Evolutionary conservation across 2,113 vertebrate species (phyloP), one percentile per base, ranked within the genome.

Genomic region (Bungarus multicinctus): DNA sequence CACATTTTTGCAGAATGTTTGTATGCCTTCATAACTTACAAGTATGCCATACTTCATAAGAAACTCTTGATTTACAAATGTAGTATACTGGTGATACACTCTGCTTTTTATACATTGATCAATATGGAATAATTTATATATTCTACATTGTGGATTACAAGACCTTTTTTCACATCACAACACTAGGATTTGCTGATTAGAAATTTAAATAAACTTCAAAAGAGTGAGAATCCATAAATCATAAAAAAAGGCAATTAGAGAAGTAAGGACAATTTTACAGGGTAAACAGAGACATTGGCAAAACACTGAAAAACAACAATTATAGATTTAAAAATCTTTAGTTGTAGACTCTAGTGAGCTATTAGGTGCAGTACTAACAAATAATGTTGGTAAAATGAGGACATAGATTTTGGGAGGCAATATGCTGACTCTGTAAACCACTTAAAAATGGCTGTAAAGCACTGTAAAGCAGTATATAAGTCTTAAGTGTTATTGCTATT

Each of bases 221-320:
- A 55, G 60, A 23, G 14, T 23, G 64, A 39, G 92, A 94, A 88
- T 0, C 0, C 9, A 86, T 20, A 22, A n/a, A 27, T 11, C 50
- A 93, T 90, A 87, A 93, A 93, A 95, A 34, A 23, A 94, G 86
- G 57, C 64, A 94, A 92, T 95, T 92, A 58, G 54, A 43, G 92
- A 94, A 50, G 16, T 55, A 52, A 54, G 27, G 91, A 12, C 45
- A 93, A 2, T 7, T 45, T 0, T 0, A 53, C 90, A 88, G 93
- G 92, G 85, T 93, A 69, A 91, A 92, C 47, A 91, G 64, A 93
- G 2, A 7, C 57, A 45, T 2, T 87, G 47, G 89, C 0, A 47
- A 94, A 94, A 94, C 2, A 0, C 1, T 0, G 43, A 92, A 89
- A 47, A 90, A 20, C 87, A 89, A 30, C 3, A 91, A 43, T 12